Conservation (phyloP, 2,888 invertebrate genomes). For the Hirtodrosophila confusa region DNA sequence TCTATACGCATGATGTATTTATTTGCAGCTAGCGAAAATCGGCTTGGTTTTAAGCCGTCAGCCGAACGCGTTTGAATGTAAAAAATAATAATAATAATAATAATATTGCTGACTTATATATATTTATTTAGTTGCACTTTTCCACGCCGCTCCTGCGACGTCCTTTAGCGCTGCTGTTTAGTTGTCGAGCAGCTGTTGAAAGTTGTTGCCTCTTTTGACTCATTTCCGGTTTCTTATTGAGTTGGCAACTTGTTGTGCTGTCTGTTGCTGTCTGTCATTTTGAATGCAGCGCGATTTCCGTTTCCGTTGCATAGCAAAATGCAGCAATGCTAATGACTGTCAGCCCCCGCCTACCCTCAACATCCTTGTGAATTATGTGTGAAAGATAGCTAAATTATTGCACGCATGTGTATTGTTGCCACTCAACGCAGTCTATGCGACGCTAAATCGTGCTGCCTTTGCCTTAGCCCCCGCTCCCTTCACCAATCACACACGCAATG, state of each 20-base stretch:
- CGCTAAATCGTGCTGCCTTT: conserved; percentile 2
- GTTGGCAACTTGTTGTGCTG: conserved; percentile 45
- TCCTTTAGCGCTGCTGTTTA: background rate
- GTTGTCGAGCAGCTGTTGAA: conserved; percentile 16
- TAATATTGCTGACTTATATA: too few relatives aligned
- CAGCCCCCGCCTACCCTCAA: background rate
- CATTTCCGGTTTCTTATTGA: conserved; percentile 45
- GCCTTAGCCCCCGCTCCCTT: conserved; percentile 5
- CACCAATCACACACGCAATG: conserved; percentile 5
- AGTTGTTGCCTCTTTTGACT: conserved; percentile 23
- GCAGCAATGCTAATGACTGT: conserved; percentile 52
- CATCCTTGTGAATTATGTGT: conserved; percentile 65
- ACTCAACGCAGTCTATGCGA: conserved; percentile 48
- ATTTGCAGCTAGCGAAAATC: too few relatives aligned
- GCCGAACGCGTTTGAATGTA: too few relatives aligned
- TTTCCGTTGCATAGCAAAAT: conserved; percentile 54
- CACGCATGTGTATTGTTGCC: conserved; percentile 65
- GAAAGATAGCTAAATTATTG: conserved; percentile 74
- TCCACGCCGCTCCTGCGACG: too few relatives aligned
- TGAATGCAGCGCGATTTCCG: conserved; percentile 67
- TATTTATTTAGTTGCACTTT: too few relatives aligned
- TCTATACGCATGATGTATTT: too few relatives aligned
- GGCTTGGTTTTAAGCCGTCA: too few relatives aligned
- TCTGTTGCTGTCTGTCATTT: conserved; percentile 53
- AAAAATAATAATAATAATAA: too few relatives aligned